phyloP scores from a whole-genome alignment of 2,888 invertebrate genomes.

The Lumbricus terrestris region DNA sequence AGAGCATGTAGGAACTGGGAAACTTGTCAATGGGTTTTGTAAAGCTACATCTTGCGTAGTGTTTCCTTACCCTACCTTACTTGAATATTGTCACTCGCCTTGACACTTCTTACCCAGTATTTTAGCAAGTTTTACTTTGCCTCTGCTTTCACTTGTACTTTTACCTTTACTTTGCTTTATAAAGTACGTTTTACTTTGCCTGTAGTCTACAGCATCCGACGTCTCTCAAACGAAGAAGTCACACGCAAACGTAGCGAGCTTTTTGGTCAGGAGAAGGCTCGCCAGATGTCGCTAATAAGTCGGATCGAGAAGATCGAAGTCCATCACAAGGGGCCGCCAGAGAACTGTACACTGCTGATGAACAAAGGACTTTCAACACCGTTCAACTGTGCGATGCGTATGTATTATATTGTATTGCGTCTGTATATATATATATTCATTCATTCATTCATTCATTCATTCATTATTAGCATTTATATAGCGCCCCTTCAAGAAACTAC shows the following conservation, averaged over 20 bases:
- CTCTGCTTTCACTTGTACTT: too few species aligned
- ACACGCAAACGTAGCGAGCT: constrained; percentile 60
- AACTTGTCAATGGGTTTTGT: not conserved
- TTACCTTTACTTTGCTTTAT: not conserved
- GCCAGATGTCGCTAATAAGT: constrained; percentile 74
- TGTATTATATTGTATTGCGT: too few species aligned
- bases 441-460: too few species aligned
- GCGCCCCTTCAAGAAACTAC: too few species aligned
- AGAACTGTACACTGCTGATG: constrained; percentile 78
- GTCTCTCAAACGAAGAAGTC: constrained; percentile 48
- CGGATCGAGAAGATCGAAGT: constrained; percentile 89
- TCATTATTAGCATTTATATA: too few species aligned
- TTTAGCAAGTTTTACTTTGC: too few species aligned
- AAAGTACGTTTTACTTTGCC: too few species aligned
- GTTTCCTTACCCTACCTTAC: not conserved
- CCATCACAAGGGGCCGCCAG: constrained; percentile 73
- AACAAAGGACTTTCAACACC: constrained; percentile 90
- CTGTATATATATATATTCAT: too few species aligned
- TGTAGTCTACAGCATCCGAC: not conserved
- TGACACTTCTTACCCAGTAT: not conserved
- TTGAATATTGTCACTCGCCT: not conserved
- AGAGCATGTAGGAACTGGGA: not conserved
- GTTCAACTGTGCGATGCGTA: constrained; percentile 84
- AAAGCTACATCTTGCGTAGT: not conserved
- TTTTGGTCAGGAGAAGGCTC: constrained; percentile 75